Percentiles rank a stretch among this genome's conserved stretches.
Conservation (phyloP, 2,888 invertebrate genomes). For the Heliconius charithonia region DNA sequence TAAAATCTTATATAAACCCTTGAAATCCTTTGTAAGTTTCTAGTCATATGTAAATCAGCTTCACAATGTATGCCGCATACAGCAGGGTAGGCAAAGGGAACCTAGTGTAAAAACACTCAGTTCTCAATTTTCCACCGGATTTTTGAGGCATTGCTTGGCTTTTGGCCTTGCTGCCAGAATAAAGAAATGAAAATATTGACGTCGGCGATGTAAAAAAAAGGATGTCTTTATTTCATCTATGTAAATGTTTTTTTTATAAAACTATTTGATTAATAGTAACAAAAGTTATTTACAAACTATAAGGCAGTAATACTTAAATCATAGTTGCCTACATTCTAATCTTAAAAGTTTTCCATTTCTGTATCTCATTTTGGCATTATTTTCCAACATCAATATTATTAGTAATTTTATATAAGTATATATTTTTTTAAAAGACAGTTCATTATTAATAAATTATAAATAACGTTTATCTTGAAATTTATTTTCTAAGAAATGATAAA, state of each 20-base stretch:
- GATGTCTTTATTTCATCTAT: neutral
- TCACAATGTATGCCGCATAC: too few relatives aligned
- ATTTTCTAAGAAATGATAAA: constrained; percentile 88
- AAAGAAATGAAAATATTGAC: too few relatives aligned
- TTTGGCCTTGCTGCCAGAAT: too few relatives aligned
- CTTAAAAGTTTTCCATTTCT: neutral
- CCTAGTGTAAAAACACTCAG: too few relatives aligned
- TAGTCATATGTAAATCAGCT: too few relatives aligned
- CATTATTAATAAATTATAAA: constrained; percentile 25
- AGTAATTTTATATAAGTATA: too few relatives aligned
- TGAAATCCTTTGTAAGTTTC: neutral
- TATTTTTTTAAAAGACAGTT: neutral
- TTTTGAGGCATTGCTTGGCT: too few relatives aligned
- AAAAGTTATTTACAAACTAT: neutral
- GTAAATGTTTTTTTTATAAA: neutral
- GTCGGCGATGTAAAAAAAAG: too few relatives aligned
- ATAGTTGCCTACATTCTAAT: neutral
- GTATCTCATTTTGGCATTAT: neutral
- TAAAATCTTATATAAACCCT: neutral
- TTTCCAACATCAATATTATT: neutral
- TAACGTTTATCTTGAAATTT: constrained; percentile 57
- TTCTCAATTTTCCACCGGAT: too few relatives aligned
- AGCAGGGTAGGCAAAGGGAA: too few relatives aligned
- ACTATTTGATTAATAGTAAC: neutral
- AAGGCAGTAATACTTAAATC: neutral